A percentile compares a stretch with the other conserved stretches of the same genome.
These are phyloP conservation scores for Lepeophtheirus nordmannii DNA, from an alignment of 2,888 invertebrate species.

Conservation along the genomic window DNA sequence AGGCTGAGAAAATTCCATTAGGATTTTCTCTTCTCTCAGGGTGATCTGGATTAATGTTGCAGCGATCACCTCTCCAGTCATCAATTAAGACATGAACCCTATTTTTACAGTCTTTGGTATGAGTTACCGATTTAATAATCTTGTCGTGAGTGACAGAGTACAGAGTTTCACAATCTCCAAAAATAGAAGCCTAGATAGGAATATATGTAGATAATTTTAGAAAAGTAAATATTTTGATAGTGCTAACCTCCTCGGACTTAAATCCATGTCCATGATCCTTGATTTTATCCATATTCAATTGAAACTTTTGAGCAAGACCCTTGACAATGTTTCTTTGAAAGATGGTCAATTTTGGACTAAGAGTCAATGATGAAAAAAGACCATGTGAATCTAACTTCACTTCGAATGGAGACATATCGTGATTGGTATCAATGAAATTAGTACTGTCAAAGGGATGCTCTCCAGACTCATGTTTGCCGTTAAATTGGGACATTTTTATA, in stretches of 20 bases:
- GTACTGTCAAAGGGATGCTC: constrained; percentile 11
- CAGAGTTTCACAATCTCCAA: constrained; percentile 14
- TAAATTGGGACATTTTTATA: neutral
- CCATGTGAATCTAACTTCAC: constrained; percentile 12
- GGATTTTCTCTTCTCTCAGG: neutral
- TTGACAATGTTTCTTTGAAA: constrained; percentile 13
- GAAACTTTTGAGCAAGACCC: constrained; percentile 8
- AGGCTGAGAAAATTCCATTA: neutral
- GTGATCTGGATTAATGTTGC: neutral
- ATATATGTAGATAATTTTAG: neutral
- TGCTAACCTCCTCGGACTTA: constrained; percentile 10
- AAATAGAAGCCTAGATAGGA: constrained; percentile 9
- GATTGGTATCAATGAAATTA: neutral
- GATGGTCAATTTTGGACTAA: neutral
- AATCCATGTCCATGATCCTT: neutral
- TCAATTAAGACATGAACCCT: constrained; percentile 9
- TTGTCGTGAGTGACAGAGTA: constrained; percentile 19
- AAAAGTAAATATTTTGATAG: neutral
- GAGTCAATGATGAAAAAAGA: constrained; percentile 6
- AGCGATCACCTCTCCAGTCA: constrained; percentile 15
- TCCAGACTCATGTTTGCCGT: constrained; percentile 3
- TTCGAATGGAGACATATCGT: neutral
- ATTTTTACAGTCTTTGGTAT: constrained; percentile 17
- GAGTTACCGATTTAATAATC: constrained; percentile 9
- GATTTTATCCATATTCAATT: constrained; percentile 12